Percentiles rank a stretch among this genome's conserved stretches.
Evolutionary conservation across 2,113 vertebrate genomes (phyloP).

Genomic region (Corydoras maculifer): DNA sequence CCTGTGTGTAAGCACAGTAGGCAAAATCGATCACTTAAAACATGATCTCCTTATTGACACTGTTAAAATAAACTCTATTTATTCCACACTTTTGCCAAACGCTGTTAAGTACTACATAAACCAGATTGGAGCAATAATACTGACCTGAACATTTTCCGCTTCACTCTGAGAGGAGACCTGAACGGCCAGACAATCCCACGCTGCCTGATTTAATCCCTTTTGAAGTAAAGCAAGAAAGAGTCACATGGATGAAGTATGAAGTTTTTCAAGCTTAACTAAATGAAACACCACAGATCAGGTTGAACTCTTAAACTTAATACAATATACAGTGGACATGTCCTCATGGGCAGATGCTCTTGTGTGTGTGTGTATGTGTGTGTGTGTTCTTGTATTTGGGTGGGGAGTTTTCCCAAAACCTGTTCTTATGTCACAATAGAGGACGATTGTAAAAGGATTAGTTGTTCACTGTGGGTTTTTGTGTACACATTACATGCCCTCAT

Average conservation of each 20-base stretch:
- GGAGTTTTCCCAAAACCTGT: neutral
- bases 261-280: neutral
- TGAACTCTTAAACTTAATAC: no score
- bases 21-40: no score
- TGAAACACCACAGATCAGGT: no score
- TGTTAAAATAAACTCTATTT: no score
- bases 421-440: conserved; percentile 1
- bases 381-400: neutral
- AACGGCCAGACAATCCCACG: neutral
- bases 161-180: neutral
- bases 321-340: neutral
- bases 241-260: conserved; percentile 4
- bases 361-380: neutral
- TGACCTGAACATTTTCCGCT: conserved; percentile 9
- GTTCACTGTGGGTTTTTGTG: neutral
- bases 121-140: neutral
- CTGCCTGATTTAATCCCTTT: neutral
- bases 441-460: neutral
- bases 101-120: neutral
- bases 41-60: no score
- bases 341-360: neutral
- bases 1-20: no score
- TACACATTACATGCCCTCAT: conserved; percentile 23
- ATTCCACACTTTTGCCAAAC: no score
- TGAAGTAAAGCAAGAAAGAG: conserved; percentile 10